Percentiles rank a stretch among this genome's conserved stretches.
Evolutionary conservation across 2,797 vertebrate genomes (phyloP).

Genomic region (Aulostomus chinensis): DNA sequence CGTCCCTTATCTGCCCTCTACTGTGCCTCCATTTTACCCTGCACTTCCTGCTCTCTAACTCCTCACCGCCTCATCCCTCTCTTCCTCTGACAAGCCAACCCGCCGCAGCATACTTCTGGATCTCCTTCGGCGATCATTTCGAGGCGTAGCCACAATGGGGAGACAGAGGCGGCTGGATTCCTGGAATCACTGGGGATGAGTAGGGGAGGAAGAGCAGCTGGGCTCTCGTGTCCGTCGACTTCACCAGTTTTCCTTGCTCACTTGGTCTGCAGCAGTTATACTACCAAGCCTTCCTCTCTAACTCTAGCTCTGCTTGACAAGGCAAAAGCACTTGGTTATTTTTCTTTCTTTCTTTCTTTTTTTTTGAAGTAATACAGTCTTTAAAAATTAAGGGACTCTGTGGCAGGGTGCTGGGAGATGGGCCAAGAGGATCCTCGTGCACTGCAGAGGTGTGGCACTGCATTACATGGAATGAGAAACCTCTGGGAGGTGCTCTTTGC

Average conservation of each 20-base stretch:
- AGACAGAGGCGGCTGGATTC: neutral
- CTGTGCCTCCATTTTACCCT: conserved; percentile 36
- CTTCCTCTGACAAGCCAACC: conserved; percentile 25
- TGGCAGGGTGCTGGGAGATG: conserved; percentile 16
- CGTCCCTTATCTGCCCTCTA: conserved; percentile 68
- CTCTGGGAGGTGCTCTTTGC: conserved; percentile 71
- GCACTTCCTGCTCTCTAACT: conserved; percentile 54
- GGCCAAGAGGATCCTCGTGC: conserved; percentile 24
- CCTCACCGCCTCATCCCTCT: conserved; percentile 49
- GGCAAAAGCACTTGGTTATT: conserved; percentile 33
- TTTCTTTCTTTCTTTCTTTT: conserved; percentile 23
- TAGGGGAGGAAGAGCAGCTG: too few species aligned
- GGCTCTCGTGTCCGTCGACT: conserved; percentile 2
- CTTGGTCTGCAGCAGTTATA: conserved; percentile 13
- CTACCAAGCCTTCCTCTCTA: conserved; percentile 15
- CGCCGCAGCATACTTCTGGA: conserved; percentile 12
- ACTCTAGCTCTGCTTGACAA: conserved; percentile 23
- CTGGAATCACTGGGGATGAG: neutral
- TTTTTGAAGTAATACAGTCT: conserved; percentile 36
- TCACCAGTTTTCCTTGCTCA: conserved; percentile 9
- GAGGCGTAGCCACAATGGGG: conserved; percentile 17
- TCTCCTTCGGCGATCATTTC: conserved; percentile 36
- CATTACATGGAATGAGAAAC: conserved; percentile 48
- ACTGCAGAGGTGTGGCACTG: conserved; percentile 52
- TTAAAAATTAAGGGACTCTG: conserved; percentile 59